Base-by-base conservation (phyloP, 2,888 invertebrate species). In the Andrena hattorfiana region DNA sequence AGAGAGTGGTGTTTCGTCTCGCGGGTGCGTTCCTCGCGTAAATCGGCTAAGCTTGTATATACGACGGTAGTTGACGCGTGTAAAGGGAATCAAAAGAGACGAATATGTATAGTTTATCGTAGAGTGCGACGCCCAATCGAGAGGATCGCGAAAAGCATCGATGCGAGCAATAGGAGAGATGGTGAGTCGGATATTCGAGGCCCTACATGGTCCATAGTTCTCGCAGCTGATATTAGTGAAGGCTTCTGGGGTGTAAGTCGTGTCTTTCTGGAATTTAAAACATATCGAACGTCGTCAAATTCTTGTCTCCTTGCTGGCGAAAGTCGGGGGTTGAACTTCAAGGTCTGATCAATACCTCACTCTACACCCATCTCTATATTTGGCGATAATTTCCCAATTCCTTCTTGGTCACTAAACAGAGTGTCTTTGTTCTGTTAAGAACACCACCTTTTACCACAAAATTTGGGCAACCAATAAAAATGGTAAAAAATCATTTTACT, bases 11-110 rank as follows among this genome's bases (percentile, higher is more conserved):
- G 42, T 13, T 42, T 13, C 42, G 42, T 42, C 68, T 59, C 30
- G 26, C 23, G 56, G 23, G n/a, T 54, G 70, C 64, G 35, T 60
- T 67, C 59, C 72, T 30, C 16, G 51, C n/a, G 69, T 62, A 66
- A 54, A 51, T 56, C 6, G 70, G 16, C 30, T 16, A 54, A 63
- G 62, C 62, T 56, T 81, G 66, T 81, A 63, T 6, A 51, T 51
- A 51, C n/a, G 30, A 67, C 32, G 28, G 62, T 72, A 67, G 20
- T 67, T 51, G 16, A 67, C 10, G 35, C 32, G 23, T 60, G 26
- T 26, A 56, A 62, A 62, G 32, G 64, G 48, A 71, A 76, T 62
- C 59, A 63, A 70, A 75, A 32, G 23, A 20, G 16, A 51, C 8
- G 35, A 13, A 16, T 51, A 20, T 20, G 28, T 30, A 30, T 54